phyloP scores from a whole-genome alignment of 2,113 vertebrate species.

The Clarias magur region DNA sequence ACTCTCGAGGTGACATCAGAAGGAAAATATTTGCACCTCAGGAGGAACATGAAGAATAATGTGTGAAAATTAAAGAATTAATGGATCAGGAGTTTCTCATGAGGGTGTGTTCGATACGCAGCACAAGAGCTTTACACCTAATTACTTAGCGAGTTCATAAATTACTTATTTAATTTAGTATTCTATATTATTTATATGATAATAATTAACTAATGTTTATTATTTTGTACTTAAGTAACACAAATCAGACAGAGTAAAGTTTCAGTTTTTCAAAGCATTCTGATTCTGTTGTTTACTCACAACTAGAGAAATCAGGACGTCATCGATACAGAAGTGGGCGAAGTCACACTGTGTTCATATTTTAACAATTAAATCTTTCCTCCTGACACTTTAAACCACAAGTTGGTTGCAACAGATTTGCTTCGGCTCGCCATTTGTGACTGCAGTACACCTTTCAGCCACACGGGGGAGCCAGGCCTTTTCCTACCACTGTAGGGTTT shows the following conservation, averaged over 20 bases:
- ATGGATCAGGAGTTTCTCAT: background rate
- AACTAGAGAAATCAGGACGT: background rate
- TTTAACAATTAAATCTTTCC: background rate
- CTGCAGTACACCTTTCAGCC: background rate
- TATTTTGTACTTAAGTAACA: background rate
- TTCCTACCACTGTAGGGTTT: too few species aligned
- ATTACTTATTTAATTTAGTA: too few species aligned
- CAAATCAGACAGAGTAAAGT: background rate
- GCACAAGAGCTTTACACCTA: background rate
- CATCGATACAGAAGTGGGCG: background rate
- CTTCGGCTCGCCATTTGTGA: too few species aligned
- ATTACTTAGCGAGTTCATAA: background rate
- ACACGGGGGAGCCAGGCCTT: too few species aligned
- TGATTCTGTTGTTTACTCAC: background rate
- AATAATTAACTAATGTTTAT: too few species aligned
- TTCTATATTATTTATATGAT: too few species aligned
- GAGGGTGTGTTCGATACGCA: background rate
- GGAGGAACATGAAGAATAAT: background rate
- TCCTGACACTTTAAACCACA: too few species aligned
- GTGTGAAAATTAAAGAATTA: background rate
- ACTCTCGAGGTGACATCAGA: background rate
- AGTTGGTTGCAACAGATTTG: too few species aligned
- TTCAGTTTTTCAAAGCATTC: background rate
- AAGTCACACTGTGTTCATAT: background rate
- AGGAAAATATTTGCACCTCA: background rate